phyloP scores from a whole-genome alignment of 2,113 vertebrate species.

The Cyanistes caeruleus region DNA sequence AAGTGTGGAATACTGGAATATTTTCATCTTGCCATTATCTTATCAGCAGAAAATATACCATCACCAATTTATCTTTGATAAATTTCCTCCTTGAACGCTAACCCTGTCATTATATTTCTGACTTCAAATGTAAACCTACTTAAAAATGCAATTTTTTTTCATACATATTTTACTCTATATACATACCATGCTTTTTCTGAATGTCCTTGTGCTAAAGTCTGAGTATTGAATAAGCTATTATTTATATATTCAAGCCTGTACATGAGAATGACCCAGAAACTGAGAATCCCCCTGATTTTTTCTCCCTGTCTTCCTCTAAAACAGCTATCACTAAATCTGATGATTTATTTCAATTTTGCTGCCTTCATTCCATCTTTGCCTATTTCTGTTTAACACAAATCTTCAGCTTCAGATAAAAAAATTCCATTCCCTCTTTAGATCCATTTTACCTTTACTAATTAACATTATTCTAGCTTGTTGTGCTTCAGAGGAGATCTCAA shows the following conservation, averaged over 20 bases:
- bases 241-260: not conserved
- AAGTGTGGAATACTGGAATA: not conserved
- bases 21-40: not conserved
- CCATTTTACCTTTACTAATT: not conserved
- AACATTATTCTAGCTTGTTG: not conserved
- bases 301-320: not conserved
- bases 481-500: not conserved
- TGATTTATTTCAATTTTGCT: not conserved
- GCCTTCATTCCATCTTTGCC: not conserved
- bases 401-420: not conserved
- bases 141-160: not conserved
- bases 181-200: not conserved
- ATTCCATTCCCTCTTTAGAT: not conserved
- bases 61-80: not conserved
- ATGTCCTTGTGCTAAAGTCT: not conserved
- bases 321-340: not conserved
- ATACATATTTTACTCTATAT: not conserved
- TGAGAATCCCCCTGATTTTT: not conserved
- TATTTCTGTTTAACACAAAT: not conserved
- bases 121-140: not conserved
- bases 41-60: not conserved
- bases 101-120: not conserved
- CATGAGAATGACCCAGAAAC: not conserved
- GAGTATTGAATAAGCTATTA: not conserved
- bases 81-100: not conserved